These are phyloP conservation scores for Archilochus colubris DNA, from an alignment of 2,113 vertebrate species.

Conservation along the genomic window DNA sequence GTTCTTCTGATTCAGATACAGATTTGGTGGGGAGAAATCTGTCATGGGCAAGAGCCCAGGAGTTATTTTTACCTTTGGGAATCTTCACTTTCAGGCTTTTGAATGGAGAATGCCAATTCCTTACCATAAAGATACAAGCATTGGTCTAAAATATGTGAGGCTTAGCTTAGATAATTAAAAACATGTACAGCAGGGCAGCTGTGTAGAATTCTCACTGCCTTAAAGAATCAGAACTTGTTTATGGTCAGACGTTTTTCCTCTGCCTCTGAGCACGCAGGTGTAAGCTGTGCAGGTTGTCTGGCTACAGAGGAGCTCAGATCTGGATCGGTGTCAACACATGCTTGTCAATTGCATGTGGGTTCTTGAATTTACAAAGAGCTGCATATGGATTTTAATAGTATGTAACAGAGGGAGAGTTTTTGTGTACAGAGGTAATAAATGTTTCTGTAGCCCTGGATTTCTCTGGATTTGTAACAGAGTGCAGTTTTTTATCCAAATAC, in stretches of 20 bases:
- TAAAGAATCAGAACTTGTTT: neutral
- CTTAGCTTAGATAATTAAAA: neutral
- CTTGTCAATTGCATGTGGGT: neutral
- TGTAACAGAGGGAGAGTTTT: neutral
- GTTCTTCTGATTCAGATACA: neutral
- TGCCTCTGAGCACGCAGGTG: neutral
- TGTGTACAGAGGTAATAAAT: neutral
- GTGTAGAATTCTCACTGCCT: neutral
- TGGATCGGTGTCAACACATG: neutral
- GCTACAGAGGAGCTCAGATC: neutral
- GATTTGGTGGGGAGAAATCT: neutral
- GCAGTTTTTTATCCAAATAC: neutral
- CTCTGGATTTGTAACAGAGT: neutral
- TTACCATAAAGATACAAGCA: neutral
- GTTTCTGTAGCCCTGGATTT: neutral
- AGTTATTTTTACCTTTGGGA: neutral
- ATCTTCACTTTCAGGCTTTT: neutral
- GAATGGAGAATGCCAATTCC: neutral
- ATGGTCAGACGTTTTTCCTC: rapidly evolving
- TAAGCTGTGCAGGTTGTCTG: neutral
- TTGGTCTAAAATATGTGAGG: neutral
- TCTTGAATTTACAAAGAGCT: neutral
- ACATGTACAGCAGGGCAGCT: neutral
- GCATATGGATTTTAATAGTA: rapidly evolving
- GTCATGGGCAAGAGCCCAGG: neutral